These are phyloP conservation scores for Ophion obscuratus DNA, from an alignment of 2,888 invertebrate species.

Conservation along the genomic window DNA sequence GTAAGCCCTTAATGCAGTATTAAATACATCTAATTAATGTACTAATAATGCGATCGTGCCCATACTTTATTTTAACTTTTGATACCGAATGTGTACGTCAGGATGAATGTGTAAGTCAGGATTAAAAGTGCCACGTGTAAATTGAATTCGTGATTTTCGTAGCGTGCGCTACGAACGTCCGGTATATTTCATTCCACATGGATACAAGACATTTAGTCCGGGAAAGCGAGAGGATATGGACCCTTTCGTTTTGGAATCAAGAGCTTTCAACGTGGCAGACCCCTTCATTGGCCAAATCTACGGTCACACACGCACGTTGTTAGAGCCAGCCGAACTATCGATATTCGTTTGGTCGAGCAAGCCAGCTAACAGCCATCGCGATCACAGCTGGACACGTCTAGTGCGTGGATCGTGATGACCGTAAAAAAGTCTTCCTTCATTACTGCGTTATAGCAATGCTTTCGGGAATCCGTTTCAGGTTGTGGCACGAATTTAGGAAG, in stretches of 20 bases:
- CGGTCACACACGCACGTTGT: slow-evolving; percentile 82
- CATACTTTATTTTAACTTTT: too few species aligned
- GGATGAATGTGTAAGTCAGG: not conserved
- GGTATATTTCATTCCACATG: slow-evolving; percentile 22
- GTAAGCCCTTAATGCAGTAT: too few species aligned
- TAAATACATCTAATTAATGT: not conserved
- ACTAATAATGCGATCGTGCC: not conserved
- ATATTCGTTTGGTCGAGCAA: slow-evolving; percentile 70
- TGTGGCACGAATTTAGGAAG: not conserved
- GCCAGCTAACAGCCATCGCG: slow-evolving; percentile 46
- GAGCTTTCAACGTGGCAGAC: slow-evolving; percentile 41
- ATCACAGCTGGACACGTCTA: slow-evolving; percentile 75
- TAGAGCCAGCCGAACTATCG: slow-evolving; percentile 80
- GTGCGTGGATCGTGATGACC: slow-evolving; percentile 78
- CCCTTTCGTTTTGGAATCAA: slow-evolving; percentile 73
- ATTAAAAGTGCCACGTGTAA: not conserved
- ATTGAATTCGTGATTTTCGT: not conserved
- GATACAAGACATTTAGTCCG: slow-evolving; percentile 23
- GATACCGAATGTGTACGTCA: not conserved
- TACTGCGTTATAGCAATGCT: not conserved
- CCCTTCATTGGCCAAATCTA: slow-evolving; percentile 83
- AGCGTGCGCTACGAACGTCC: slow-evolving; percentile 20
- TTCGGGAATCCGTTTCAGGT: not conserved
- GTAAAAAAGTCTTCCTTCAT: slow-evolving; percentile 67
- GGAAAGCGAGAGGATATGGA: slow-evolving; percentile 53